Conservation (phyloP, 2,888 invertebrate genomes). For the Amphimallon solstitiale region DNA sequence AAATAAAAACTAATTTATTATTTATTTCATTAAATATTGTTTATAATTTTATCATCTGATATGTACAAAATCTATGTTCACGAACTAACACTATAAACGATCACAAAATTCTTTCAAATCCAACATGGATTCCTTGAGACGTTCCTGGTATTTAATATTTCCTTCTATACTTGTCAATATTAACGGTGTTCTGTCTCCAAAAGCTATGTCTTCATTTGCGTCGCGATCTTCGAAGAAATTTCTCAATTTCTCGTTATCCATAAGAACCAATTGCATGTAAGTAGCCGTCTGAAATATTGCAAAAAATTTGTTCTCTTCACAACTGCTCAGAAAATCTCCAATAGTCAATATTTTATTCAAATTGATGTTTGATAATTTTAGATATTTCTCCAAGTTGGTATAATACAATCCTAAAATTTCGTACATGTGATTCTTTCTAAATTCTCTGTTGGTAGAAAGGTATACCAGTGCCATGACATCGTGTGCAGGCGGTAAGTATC, state of each 20-base stretch:
- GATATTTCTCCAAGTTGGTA: slow-evolving; percentile 51
- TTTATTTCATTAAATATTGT: neutral
- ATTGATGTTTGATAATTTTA: slow-evolving; percentile 48
- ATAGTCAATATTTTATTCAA: slow-evolving; percentile 50
- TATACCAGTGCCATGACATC: slow-evolving; percentile 66
- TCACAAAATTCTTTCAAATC: slow-evolving; percentile 42
- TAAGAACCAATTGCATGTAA: slow-evolving; percentile 55
- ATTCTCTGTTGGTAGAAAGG: slow-evolving; percentile 53
- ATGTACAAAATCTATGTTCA: neutral
- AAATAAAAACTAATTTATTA: too few relatives aligned
- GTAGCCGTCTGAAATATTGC: slow-evolving; percentile 53
- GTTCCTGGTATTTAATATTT: slow-evolving; percentile 47
- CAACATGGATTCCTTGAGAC: slow-evolving; percentile 42
- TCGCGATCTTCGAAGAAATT: slow-evolving; percentile 49
- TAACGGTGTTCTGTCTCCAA: slow-evolving; percentile 53
- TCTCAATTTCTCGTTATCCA: slow-evolving; percentile 47
- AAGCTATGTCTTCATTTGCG: slow-evolving; percentile 47
- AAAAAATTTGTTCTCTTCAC: slow-evolving; percentile 55
- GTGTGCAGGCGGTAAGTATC: slow-evolving; percentile 73
- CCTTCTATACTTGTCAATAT: slow-evolving; percentile 49
- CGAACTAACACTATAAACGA: slow-evolving; percentile 15
- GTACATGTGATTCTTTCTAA: slow-evolving; percentile 51
- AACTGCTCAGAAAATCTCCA: slow-evolving; percentile 54
- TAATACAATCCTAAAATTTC: slow-evolving; percentile 56
- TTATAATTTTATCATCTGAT: neutral